Evolutionary conservation across 1,140 invertebrate genomes (phyloP).

Genomic region (Platyscapa corneri): DNA sequence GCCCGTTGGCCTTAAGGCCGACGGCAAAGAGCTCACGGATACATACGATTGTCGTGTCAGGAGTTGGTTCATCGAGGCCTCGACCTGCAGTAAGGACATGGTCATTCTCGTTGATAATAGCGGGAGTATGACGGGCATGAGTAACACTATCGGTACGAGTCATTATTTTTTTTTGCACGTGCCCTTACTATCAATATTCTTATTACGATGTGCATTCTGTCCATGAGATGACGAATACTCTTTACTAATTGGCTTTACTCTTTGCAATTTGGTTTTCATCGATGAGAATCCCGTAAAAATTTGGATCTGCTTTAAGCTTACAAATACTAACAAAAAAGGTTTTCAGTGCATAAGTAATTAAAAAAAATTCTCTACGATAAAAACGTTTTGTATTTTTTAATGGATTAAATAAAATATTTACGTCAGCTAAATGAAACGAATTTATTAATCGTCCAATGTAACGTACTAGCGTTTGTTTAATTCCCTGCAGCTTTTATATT

Average conservation of each 20-base stretch:
- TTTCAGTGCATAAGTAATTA: background rate
- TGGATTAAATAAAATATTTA: too few relatives aligned
- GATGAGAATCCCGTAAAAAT: background rate
- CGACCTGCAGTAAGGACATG: constrained; percentile 97
- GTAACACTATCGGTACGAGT: constrained; percentile 80
- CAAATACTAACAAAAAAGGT: background rate
- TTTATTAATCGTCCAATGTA: too few relatives aligned
- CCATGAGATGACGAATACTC: background rate
- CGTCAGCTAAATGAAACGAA: background rate
- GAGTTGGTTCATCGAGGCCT: constrained; percentile 97
- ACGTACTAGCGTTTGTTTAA: too few relatives aligned
- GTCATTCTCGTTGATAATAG: constrained; percentile 95
- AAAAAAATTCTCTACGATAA: too few relatives aligned
- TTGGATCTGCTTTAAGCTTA: background rate
- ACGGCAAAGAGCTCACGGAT: constrained; percentile 75
- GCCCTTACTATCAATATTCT: background rate
- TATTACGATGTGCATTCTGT: background rate
- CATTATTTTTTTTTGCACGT: background rate
- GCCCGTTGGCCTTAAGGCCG: constrained; percentile 62
- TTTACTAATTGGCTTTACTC: background rate
- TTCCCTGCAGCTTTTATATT: too few relatives aligned
- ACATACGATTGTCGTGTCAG: constrained; percentile 90
- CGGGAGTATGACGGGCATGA: constrained; percentile 97
- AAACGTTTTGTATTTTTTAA: too few relatives aligned
- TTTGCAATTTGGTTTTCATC: background rate